These are phyloP conservation scores for Nibea albiflora DNA, from an alignment of 2,113 vertebrate species.

Conservation along the genomic window DNA sequence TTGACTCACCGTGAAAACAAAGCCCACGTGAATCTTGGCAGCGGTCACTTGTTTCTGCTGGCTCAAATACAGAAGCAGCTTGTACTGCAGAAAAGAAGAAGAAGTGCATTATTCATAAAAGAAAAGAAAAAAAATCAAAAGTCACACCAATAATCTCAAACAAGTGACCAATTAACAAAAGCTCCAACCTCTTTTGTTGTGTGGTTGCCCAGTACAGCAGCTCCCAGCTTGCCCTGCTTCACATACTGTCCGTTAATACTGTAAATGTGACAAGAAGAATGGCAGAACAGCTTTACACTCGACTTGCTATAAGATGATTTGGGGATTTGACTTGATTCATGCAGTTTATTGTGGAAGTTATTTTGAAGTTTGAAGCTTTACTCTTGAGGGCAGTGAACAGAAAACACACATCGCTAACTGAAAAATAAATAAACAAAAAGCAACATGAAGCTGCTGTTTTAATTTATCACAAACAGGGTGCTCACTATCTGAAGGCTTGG, in stretches of 20 bases:
- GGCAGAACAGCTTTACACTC: neutral
- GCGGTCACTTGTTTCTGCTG: constrained; percentile 92
- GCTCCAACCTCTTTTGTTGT: constrained; percentile 88
- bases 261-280: constrained; percentile 31
- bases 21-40: constrained; percentile 89
- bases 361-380: neutral
- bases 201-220: constrained; percentile 92
- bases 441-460: neutral
- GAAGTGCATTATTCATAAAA: constrained; percentile 24
- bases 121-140: constrained; percentile 12
- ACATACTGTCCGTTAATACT: constrained; percentile 92
- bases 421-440: neutral
- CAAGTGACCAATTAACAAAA: constrained; percentile 42
- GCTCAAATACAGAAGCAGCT: constrained; percentile 93
- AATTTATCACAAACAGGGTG: constrained; percentile 25
- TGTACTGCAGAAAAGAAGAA: constrained; percentile 86
- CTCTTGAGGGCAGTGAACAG: neutral
- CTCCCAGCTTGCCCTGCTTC: constrained; percentile 97
- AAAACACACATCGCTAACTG: neutral
- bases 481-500: constrained; percentile 94
- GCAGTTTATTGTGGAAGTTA: neutral
- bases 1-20: constrained; percentile 90
- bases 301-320: neutral
- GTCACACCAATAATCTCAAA: constrained; percentile 46
- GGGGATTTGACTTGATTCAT: neutral